Conservation (phyloP, 2,797 vertebrate species). For the Podarcis lilfordi region DNA sequence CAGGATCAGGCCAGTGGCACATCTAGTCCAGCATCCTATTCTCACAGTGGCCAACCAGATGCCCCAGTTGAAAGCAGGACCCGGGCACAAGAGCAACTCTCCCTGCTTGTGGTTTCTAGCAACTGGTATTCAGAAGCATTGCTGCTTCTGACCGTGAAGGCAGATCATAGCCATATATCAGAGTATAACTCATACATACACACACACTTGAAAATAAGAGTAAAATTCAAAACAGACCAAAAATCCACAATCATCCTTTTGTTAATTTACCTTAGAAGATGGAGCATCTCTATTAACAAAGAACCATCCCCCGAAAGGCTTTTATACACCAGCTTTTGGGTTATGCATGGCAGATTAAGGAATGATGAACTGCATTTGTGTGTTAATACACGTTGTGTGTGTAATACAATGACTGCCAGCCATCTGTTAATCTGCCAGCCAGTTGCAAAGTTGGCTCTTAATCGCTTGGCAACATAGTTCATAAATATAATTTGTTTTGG, state of each 20-base stretch:
- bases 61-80: no score
- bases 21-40: no score
- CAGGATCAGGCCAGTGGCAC: no score
- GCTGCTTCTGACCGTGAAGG: no score
- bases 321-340: fast-evolving
- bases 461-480: not conserved
- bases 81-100: no score
- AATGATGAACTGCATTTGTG: slow-evolving; percentile 19
- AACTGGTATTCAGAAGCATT: no score
- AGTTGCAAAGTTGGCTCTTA: not conserved
- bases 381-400: no score
- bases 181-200: not conserved
- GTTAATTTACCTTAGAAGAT: not conserved
- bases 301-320: not conserved
- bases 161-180: no score
- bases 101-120: no score
- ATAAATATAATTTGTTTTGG: not conserved
- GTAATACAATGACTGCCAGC: not conserved
- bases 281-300: no score
- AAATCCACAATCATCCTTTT: not conserved
- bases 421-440: slow-evolving; percentile 62
- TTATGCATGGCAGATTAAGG: slow-evolving; percentile 51
- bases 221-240: not conserved
- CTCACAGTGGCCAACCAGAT: no score
- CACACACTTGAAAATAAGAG: not conserved